Base-by-base conservation (phyloP, 1,140 invertebrate species). In the Euschistus heros region DNA sequence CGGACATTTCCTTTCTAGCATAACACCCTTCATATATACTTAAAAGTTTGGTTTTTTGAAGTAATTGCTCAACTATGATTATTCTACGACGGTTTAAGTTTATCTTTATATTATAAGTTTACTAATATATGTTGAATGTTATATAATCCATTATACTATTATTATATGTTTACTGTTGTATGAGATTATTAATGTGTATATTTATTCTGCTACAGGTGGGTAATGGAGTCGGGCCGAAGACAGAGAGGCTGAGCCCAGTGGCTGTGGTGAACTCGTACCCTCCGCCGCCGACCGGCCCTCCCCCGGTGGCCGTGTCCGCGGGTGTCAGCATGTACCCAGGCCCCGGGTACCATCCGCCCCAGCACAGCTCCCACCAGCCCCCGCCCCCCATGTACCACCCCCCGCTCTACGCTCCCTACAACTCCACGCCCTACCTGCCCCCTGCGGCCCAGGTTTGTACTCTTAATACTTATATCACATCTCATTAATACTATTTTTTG, bases 371-470 rank as follows among this genome's bases (percentile, higher is more conserved):
- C 30, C 44, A 37, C 57, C 30, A 47, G 70, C 71, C 75, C 71
- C 62, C 77, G 68, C 22, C 54, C 62, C 72, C 67, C 59, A 47
- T 63, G 15, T 79, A 83, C 55, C 86, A 86, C 73, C 81, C 84
- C 42, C 80, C 86, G 22, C 76, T 88, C 52, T 89, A 88, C 71
- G 83, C 86, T 0, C 86, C 87, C 0, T 88, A 88, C 70, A 82
- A 82, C 59, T 81, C 50, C 79, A 79, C 69, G 72, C 69, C 63
- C 73, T 86, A 68, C 81, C 84, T 20, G 77, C 81, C 62, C 75
- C 80, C 69, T 30, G 77, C 80, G 22, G 80, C 84, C 18, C 80
- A 82, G 73, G 82, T 83, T 37, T 37, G 33, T 37, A 37, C 33
- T 13, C 33, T 37, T 37, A 2, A 10, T 37, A 6, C 13, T 37